These are phyloP conservation scores for Myrmecophaga tridactyla DNA, from an alignment of 2,113 vertebrate genomes.

Conservation along the genomic window DNA sequence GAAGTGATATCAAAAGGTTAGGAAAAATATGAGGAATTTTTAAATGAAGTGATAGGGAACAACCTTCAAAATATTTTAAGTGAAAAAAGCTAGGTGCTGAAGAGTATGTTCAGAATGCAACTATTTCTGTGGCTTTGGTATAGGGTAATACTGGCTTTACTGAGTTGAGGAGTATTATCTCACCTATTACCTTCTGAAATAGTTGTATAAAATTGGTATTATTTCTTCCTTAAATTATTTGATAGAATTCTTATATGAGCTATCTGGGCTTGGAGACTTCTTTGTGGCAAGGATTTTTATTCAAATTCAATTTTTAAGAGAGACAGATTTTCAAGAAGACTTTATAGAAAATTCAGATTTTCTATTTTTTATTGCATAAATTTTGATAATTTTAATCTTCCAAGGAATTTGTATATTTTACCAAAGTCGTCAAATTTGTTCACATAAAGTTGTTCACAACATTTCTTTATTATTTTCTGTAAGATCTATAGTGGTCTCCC, in stretches of 20 bases:
- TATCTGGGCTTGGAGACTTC: background rate
- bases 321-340: background rate
- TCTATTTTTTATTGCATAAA: background rate
- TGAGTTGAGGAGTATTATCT: background rate
- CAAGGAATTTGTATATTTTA: background rate
- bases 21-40: background rate
- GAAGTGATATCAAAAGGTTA: background rate
- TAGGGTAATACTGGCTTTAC: background rate
- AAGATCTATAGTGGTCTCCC: background rate
- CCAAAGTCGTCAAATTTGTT: background rate
- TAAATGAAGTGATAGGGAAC: background rate
- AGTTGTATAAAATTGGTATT: background rate
- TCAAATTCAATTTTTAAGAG: conserved; percentile 13
- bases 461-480: background rate
- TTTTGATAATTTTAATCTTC: conserved; percentile 33
- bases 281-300: background rate
- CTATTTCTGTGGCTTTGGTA: background rate
- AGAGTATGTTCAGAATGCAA: background rate
- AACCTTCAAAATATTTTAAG: background rate
- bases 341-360: conserved; percentile 21
- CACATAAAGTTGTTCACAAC: background rate
- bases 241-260: background rate
- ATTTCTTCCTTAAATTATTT: background rate
- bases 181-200: background rate
- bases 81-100: background rate